These are phyloP conservation scores for Gryllus bimaculatus DNA, from an alignment of 1,140 invertebrate genomes.

Conservation along the genomic window DNA sequence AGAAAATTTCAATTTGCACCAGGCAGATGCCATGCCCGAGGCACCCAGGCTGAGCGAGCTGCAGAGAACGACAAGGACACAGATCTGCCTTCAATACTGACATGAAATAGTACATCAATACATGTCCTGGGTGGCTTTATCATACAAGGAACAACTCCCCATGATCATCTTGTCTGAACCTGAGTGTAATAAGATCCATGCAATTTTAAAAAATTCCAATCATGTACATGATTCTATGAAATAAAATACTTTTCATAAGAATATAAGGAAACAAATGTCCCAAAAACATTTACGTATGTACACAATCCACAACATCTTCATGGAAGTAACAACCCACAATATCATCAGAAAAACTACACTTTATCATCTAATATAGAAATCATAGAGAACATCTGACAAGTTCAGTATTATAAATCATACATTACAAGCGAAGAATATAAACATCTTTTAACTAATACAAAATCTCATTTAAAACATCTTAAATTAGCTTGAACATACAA, in stretches of 20 bases:
- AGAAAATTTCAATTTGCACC: slow-evolving; percentile 12
- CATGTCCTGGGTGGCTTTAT: neutral
- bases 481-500: slow-evolving; percentile 2
- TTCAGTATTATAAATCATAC: neutral
- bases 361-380: neutral
- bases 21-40: slow-evolving; percentile 6
- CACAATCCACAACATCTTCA: slow-evolving; percentile 4
- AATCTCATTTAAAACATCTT: slow-evolving; percentile 1
- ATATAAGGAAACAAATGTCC: neutral
- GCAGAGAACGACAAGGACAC: neutral
- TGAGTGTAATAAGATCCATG: slow-evolving; percentile 1
- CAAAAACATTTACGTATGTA: neutral
- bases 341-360: slow-evolving; percentile 5
- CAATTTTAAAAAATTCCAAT: neutral
- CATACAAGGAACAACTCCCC: neutral
- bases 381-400: neutral
- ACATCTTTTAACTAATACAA: neutral
- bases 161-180: neutral
- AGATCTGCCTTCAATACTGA: neutral
- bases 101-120: neutral
- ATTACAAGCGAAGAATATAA: neutral
- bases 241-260: neutral
- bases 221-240: neutral
- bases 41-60: neutral
- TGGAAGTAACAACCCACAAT: slow-evolving; percentile 4